phyloP scores from a whole-genome alignment of 2,797 vertebrate genomes.

The Poeciliopsis infans region DNA sequence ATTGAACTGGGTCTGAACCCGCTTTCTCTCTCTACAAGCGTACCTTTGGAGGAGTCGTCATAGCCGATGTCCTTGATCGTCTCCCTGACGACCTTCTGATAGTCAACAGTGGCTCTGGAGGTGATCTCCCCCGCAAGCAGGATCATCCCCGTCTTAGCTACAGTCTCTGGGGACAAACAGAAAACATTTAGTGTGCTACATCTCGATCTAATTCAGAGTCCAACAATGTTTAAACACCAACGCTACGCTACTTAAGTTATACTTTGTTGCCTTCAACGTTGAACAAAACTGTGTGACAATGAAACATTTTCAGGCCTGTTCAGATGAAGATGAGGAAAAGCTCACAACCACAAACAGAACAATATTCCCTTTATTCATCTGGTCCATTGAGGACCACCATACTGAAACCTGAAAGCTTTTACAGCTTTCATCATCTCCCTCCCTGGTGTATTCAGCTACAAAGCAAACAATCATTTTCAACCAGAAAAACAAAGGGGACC shows the following conservation, averaged over 20 bases:
- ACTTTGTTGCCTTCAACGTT: not conserved
- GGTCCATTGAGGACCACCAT: not conserved
- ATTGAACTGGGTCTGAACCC: not conserved
- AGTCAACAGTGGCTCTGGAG: constrained; percentile 88
- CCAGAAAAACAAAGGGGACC: constrained; percentile 1
- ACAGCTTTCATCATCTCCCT: constrained; percentile 10
- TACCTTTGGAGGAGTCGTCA: constrained; percentile 95
- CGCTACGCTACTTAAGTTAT: not conserved
- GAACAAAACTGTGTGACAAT: not conserved
- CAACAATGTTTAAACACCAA: not conserved
- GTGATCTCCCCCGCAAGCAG: constrained; percentile 95
- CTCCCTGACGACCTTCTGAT: constrained; percentile 94
- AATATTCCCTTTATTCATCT: constrained; percentile 4
- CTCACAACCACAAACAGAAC: not conserved
- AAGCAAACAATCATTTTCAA: not conserved
- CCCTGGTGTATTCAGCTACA: not conserved
- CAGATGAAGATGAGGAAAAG: no score
- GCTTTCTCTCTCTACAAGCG: not conserved
- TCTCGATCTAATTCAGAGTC: not conserved
- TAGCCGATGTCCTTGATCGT: constrained; percentile 93
- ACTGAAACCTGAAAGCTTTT: constrained; percentile 21
- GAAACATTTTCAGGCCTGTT: not conserved
- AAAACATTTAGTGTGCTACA: constrained; percentile 10
- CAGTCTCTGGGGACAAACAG: constrained; percentile 84
- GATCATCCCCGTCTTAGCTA: constrained; percentile 97